These are phyloP conservation scores for Lasioglossum zephyrum DNA, from an alignment of 2,888 invertebrate species.

Conservation along the genomic window DNA sequence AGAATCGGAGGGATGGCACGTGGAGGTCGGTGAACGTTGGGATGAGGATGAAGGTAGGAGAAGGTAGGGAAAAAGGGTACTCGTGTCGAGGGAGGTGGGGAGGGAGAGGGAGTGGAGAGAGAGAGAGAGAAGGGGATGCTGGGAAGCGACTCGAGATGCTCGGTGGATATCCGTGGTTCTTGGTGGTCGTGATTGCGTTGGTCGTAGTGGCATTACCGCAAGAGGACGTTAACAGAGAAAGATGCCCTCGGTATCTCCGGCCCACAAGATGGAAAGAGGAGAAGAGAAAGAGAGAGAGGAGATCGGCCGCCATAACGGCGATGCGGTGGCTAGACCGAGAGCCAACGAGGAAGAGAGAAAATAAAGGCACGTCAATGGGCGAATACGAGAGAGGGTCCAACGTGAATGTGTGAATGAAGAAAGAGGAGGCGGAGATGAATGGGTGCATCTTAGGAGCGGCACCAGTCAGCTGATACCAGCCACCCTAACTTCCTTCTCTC, in stretches of 20 bases:
- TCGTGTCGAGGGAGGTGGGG: not conserved
- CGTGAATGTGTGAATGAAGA: constrained; percentile 76
- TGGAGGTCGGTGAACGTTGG: constrained; percentile 43
- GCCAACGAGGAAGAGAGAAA: constrained; percentile 59
- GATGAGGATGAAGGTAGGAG: constrained; percentile 23
- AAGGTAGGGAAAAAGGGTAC: constrained; percentile 24
- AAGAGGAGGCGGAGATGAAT: constrained; percentile 70
- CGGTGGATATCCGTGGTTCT: constrained; percentile 51
- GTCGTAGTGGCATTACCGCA: constrained; percentile 57
- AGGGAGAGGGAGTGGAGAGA: not conserved
- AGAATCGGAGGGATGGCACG: constrained; percentile 41
- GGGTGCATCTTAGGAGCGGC: constrained; percentile 75
- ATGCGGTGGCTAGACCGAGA: constrained; percentile 44
- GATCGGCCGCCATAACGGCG: constrained; percentile 55
- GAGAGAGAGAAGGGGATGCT: constrained; percentile 20
- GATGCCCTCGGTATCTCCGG: constrained; percentile 9
- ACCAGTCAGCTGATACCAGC: constrained; percentile 70
- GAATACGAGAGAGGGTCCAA: constrained; percentile 66
- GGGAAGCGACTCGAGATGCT: constrained; percentile 45
- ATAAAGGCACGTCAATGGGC: constrained; percentile 76
- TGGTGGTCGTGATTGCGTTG: constrained; percentile 56
- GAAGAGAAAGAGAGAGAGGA: constrained; percentile 17
- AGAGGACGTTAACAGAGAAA: constrained; percentile 52
- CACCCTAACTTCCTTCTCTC: constrained; percentile 17
- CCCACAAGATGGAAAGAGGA: constrained; percentile 20